Percentiles rank a stretch among this genome's conserved stretches.
Conservation (phyloP, 2,113 vertebrate genomes). For the Carlito syrichta region DNA sequence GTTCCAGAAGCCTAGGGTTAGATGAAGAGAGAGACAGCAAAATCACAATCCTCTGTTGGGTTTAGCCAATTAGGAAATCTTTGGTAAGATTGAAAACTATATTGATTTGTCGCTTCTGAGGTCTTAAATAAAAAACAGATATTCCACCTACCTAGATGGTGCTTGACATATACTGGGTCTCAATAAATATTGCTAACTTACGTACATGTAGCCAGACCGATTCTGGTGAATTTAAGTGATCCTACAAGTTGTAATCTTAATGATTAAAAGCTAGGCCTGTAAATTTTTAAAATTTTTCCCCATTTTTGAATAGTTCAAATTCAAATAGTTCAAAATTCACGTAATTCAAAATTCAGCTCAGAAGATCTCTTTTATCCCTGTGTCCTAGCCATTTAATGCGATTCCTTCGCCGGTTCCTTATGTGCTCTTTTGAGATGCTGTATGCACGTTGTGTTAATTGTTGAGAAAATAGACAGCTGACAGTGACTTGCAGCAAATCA, state of each 20-base stretch:
- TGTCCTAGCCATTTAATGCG: neutral
- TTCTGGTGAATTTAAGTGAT: neutral
- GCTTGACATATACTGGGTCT: neutral
- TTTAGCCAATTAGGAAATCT: neutral
- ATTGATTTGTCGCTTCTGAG: neutral
- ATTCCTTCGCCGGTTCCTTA: neutral
- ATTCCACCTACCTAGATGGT: neutral
- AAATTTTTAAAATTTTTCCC: neutral
- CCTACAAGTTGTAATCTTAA: neutral
- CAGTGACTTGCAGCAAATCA: neutral
- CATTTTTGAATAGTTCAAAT: neutral
- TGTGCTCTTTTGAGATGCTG: neutral
- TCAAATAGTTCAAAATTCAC: neutral
- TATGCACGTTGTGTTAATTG: neutral
- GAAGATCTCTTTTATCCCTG: neutral
- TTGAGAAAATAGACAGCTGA: neutral
- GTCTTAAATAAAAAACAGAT: neutral
- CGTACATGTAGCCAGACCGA: neutral
- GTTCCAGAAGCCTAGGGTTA: neutral
- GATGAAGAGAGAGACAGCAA: neutral
- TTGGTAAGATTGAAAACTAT: neutral
- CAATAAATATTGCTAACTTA: neutral
- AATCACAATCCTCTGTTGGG: neutral
- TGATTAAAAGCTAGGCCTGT: neutral
- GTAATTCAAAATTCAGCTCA: neutral